Base-by-base conservation (phyloP, 2,113 vertebrate species). In the Fregata magnificens region DNA sequence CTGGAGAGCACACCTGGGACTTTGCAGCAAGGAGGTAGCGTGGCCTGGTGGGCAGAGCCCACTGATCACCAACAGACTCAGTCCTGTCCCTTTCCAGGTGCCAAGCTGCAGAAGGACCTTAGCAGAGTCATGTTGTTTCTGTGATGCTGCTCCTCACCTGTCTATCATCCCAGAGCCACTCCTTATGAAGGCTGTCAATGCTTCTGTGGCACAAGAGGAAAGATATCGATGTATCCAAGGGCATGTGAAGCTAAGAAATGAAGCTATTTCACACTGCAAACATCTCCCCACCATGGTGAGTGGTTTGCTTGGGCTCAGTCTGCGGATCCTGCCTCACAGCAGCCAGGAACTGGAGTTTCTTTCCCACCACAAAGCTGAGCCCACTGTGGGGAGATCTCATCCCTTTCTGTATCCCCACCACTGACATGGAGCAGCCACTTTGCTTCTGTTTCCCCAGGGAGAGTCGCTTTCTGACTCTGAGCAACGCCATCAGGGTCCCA, bases 231-330 rank as follows among this genome's bases (percentile, higher is more conserved):
- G 2, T 67, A 36, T 50, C 32, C 71, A 80, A 63, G 61, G 42
- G 16, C 11, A 13, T 3, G 1, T 20, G 36, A 40, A 81, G 59
- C n/a, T 44, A 67, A 82, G 56, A 67, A 79, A 31, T 53, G 1
- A 31, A 71, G 28, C 56, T 83, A 18, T 59, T 79, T 69, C 53
- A 25, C n/a, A 32, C 62, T 77, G 22, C 15, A 26, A 15, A 59
- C 38, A 29, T 58, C 19, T 34, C 14, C 32, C 13, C 15, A 0
- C 19, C 36, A 12, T 5, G 0, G 15, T 2, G 3, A 62, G 16
- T 21, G 17, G 24, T 45, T 92, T 82, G 28, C 28, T 7, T 26
- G 2, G 50, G n/a, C 72, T 89, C 2, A 0, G 29, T 38, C 49
- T 73, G 59, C 2, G 3, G 36, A 45, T 38, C 59, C 40, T 82